Evolutionary conservation across 2,113 vertebrate genomes (phyloP), one percentile per base, ranked within the genome.

Genomic region (Orycteropus afer): DNA sequence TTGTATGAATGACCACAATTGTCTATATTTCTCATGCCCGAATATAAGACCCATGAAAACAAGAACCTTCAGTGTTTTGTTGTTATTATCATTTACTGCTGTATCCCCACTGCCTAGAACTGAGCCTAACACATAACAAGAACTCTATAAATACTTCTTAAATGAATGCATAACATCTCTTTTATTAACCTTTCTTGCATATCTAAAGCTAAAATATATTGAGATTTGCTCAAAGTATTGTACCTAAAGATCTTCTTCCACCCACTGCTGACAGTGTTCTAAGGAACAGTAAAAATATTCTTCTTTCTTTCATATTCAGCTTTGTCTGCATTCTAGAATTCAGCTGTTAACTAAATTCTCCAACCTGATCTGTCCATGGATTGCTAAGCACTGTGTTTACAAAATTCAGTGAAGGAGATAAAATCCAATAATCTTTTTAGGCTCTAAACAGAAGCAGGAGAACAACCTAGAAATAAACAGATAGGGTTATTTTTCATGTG

Each of bases 201-300:
- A 87, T 76, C 37, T 59, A 69, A 78, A 25, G 25, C 55, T 65
- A 51, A 55, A 92, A 74, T 79, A 51, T 69, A 61, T 83, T n/a
- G n/a, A 83, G 67, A 76, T 29, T 78, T 83, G 61, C 37, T 93
- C 88, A 18, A 82, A 55, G 49, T n/a, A 82, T 51, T 73, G 14
- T 34, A 53, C 86, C 65, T 89, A 65, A 87, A 95, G 67, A 42
- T 89, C 63, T 69, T 57, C 71, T 57, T 71, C 85, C 61, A 83
- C 67, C 49, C 61, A 91, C 61, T 71, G 29, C 45, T 94, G 89
- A 65, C 69, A 91, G 79, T 76, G 91, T 93, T 94, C 71, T 51
- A 34, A 71, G 81, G 65, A 76, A 76, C 20, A 91, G 37, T 51
- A 90, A 97, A 95, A 95, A 96, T 95, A 89, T 63, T 87, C 87